These are phyloP conservation scores for Zaprionus taronus DNA, from an alignment of 1,140 invertebrate genomes.

Conservation along the genomic window DNA sequence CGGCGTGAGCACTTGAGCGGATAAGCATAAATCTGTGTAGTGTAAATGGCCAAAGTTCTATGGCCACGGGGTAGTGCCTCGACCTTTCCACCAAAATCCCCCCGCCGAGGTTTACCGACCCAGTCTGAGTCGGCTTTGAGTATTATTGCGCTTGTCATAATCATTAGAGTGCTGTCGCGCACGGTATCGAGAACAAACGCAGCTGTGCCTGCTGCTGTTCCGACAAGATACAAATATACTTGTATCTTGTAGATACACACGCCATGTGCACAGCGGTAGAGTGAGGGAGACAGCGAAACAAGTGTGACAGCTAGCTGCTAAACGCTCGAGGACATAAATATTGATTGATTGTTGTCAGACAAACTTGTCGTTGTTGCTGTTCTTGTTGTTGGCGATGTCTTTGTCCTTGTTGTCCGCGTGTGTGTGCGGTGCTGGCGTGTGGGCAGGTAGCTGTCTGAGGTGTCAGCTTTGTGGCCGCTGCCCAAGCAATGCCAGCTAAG, in stretches of 20 bases:
- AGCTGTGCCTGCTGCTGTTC: constrained; percentile 28
- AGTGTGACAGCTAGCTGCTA: constrained; percentile 63
- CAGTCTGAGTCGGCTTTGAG: constrained; percentile 41
- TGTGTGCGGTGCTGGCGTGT: not conserved
- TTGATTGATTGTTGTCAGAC: constrained; percentile 81
- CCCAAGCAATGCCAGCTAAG: constrained; percentile 24
- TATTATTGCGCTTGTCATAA: constrained; percentile 81
- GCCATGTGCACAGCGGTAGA: not conserved
- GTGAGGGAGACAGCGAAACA: constrained; percentile 1
- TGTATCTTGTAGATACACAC: constrained; percentile 31
- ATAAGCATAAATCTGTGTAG: constrained; percentile 78
- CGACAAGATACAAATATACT: constrained; percentile 39
- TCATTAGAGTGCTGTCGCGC: constrained; percentile 67
- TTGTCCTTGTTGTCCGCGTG: constrained; percentile 14
- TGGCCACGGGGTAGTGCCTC: constrained; percentile 30
- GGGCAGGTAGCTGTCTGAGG: constrained; percentile 56
- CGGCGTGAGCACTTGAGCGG: constrained; percentile 59
- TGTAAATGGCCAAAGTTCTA: constrained; percentile 73
- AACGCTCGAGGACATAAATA: constrained; percentile 72
- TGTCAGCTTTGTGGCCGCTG: constrained; percentile 72
- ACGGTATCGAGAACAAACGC: constrained; percentile 33
- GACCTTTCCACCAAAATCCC: not conserved
- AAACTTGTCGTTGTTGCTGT: constrained; percentile 32
- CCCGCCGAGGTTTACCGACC: not conserved
- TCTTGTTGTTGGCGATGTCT: constrained; percentile 22